Base-by-base conservation (phyloP, 2,888 invertebrate species). In the Laothoe populi region DNA sequence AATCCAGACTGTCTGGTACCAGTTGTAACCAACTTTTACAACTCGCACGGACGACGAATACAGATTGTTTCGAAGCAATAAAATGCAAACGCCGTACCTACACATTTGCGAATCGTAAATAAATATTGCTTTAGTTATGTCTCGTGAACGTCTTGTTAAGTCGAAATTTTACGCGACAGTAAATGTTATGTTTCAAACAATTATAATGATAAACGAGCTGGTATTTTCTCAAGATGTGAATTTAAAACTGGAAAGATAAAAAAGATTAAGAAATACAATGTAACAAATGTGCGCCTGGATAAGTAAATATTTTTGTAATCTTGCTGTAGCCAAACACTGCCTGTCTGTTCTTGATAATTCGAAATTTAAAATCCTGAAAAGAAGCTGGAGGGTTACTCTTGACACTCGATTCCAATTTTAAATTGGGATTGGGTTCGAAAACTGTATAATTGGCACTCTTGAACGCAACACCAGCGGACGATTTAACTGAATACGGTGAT, bases 61-160 rank as follows among this genome's bases (percentile, higher is more conserved):
- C 86, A 87, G 90, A 92, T 88, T 83, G 87, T 87, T 88, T 83
- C 73, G 69, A 70, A 73, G 65, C 72, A 79, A 82, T 91, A 90
- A 90, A 91, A 88, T 82, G 78, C 84, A 84, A 85, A 86, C 84
- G 71, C 71, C 64, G 73, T 74, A 73, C 60, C 66, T 76, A 72
- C 71, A 80, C 76, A 81, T 82, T 86, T 80, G 79, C 79, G 71
- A 65, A 66, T 70, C 69, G 75, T 83, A 82, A 84, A 79, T 76
- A 81, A 77, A 83, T 82, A 83, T 81, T 80, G 77, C 73, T 78
- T 77, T 71, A 72, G 70, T 64, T 66, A 65, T 73, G 69, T 68
- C 68, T 35, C 26, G 49, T 16, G 49, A 61, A 40, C 61, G 40
- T 57, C 42, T 61, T 61, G 61, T 61, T 57, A 53, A 53, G 10